These are phyloP conservation scores for Musca domestica DNA, from an alignment of 1,140 invertebrate genomes.

Conservation along the genomic window DNA sequence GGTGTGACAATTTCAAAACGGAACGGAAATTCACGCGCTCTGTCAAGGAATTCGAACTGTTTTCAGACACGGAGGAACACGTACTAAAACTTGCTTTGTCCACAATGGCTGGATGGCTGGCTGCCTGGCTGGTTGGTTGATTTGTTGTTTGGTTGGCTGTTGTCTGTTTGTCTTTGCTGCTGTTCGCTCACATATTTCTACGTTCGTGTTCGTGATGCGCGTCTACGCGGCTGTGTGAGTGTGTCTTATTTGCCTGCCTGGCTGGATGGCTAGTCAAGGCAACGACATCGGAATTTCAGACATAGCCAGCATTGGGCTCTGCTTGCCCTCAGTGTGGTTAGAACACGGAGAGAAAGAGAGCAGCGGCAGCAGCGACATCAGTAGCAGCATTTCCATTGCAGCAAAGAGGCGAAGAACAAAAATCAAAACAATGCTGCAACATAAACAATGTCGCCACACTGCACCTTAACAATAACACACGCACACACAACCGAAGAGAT, in stretches of 20 bases:
- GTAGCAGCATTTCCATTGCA: too few species aligned
- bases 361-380: not conserved
- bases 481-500: not conserved
- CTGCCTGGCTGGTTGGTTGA: conserved; percentile 32
- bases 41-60: conserved; percentile 36
- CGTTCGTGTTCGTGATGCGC: too few species aligned
- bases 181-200: not conserved
- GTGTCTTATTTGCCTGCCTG: not conserved
- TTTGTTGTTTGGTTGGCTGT: not conserved
- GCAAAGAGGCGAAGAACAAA: too few species aligned
- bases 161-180: not conserved
- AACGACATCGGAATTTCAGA: conserved; percentile 9
- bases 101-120: not conserved
- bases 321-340: not conserved
- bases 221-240: not conserved
- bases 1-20: not conserved
- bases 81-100: conserved; percentile 52
- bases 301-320: not conserved
- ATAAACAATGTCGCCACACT: conserved; percentile 1
- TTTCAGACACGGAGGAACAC: conserved; percentile 52
- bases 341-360: conserved; percentile 4
- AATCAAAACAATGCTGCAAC: conserved; percentile 5
- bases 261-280: conserved; percentile 10
- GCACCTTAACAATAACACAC: not conserved
- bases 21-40: conserved; percentile 23